These are phyloP conservation scores for Schizotus pectinicornis DNA, from an alignment of 2,888 invertebrate genomes.

Conservation along the genomic window DNA sequence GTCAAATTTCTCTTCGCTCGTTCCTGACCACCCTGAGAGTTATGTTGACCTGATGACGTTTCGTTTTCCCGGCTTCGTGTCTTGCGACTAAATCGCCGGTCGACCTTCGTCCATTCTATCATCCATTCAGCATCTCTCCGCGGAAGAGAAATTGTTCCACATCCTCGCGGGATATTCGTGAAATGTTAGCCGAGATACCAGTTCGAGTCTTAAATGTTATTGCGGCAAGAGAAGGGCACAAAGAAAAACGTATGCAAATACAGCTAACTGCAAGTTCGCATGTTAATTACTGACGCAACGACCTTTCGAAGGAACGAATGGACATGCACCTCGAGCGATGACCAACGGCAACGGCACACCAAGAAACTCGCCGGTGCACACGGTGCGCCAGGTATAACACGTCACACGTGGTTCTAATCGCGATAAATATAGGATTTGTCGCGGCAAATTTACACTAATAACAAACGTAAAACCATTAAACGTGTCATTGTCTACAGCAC, in stretches of 20 bases:
- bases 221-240: slow-evolving; percentile 4
- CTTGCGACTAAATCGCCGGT: background rate
- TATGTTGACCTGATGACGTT: too few species aligned
- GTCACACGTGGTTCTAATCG: background rate
- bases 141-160: slow-evolving; percentile 27
- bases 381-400: background rate
- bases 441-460: background rate
- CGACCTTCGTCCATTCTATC: background rate
- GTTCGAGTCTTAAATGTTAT: slow-evolving; percentile 15
- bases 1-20: too few species aligned
- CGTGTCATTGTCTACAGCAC: background rate
- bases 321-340: slow-evolving; percentile 2
- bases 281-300: slow-evolving; percentile 15
- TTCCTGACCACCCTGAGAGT: too few species aligned
- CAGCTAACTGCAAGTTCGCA: slow-evolving; percentile 5
- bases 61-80: too few species aligned
- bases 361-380: slow-evolving; percentile 10
- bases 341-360: background rate
- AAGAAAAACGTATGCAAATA: slow-evolving; percentile 4
- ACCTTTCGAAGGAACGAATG: slow-evolving; percentile 14
- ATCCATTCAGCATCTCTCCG: slow-evolving; percentile 1
- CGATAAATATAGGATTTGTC: slow-evolving; percentile 1
- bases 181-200: slow-evolving; percentile 18
- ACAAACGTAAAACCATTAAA: background rate
- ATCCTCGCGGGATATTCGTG: slow-evolving; percentile 20